Evolutionary conservation across 2,888 invertebrate species (phyloP), one percentile per base, ranked within the genome.

Genomic region (Epiperipatus broadwayi): DNA sequence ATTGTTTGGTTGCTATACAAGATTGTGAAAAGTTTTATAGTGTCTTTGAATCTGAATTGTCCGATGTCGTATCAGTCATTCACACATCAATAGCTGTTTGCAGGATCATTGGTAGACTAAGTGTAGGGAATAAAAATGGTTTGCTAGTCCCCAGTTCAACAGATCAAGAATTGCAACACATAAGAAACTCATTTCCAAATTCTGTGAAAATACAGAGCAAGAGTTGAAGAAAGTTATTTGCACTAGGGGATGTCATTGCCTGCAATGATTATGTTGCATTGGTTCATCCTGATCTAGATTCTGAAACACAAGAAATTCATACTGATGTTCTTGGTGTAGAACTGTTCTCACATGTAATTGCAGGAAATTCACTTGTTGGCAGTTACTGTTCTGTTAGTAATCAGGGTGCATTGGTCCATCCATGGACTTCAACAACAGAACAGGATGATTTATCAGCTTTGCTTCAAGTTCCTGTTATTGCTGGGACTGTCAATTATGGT

Each of bases 191-290:
- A 39, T 62, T 97, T 40, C 95, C 95, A 5, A 95, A 97, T 53
- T 64, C 66, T 21, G 84, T 95, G 1, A 77, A 78, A 61, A 75
- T 97, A 32, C 85, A 85, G n/a, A n/a, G n/a, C n/a, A 54, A 70
- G 97, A 47, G 78, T 97, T 0, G 95, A 97, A 58, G 97, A 97
- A 60, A 70, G 41, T 67, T 97, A n/a, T 93, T 93, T 14, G 97
- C 97, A 1, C 67, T 97, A 43, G 97, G 97, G 16, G 93, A 93
- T 64, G 93, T 97, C 1, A 77, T 97, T 49, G 79, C 89, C 3
- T 93, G 91, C 59, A 97, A 97, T 61, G 97, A 97, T 63, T 93
- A 97, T 62, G 93, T 95, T 15, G 95, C 95, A 1, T 65, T 99
- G n/a, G 89, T 91, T 12, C 97, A 97, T 64, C 95, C 97, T 4